Conservation (phyloP, 1,140 invertebrate species). For the Phortica variegata region DNA sequence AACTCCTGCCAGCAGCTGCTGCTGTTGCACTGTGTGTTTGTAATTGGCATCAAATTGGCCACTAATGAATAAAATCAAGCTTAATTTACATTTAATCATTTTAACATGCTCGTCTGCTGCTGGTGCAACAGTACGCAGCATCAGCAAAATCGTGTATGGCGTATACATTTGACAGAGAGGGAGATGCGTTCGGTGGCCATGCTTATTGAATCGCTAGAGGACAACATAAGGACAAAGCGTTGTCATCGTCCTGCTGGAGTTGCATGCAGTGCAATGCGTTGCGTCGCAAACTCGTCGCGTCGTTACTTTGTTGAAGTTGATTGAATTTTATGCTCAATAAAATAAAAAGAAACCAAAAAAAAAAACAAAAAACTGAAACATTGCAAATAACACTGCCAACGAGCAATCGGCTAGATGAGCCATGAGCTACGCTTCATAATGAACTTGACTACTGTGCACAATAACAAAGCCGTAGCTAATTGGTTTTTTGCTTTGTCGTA, state of each 20-base stretch:
- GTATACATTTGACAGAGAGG: slow-evolving; percentile 20
- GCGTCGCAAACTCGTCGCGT: slow-evolving; percentile 10
- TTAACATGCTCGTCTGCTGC: slow-evolving; percentile 28
- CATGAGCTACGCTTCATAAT: no score
- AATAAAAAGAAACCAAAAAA: not conserved
- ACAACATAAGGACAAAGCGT: slow-evolving; percentile 52
- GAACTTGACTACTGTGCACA: no score
- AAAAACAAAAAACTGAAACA: not conserved
- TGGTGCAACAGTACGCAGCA: slow-evolving; percentile 18
- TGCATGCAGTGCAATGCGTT: no score
- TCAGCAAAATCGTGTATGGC: slow-evolving; percentile 42
- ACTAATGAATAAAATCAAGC: slow-evolving; percentile 53
- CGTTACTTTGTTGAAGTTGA: slow-evolving; percentile 50
- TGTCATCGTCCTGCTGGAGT: slow-evolving; percentile 18
- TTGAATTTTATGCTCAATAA: slow-evolving; percentile 46
- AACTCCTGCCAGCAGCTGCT: no score
- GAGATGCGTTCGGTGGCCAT: not conserved
- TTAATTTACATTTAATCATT: slow-evolving; percentile 55
- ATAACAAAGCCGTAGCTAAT: no score
- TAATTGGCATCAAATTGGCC: slow-evolving; percentile 28
- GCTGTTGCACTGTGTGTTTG: no score
- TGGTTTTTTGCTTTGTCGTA: no score
- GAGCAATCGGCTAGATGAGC: no score
- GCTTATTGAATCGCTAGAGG: slow-evolving; percentile 25
- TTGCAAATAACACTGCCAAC: no score